Evolutionary conservation across 2,888 invertebrate species (phyloP).

Genomic region (Cephonodes hylas): DNA sequence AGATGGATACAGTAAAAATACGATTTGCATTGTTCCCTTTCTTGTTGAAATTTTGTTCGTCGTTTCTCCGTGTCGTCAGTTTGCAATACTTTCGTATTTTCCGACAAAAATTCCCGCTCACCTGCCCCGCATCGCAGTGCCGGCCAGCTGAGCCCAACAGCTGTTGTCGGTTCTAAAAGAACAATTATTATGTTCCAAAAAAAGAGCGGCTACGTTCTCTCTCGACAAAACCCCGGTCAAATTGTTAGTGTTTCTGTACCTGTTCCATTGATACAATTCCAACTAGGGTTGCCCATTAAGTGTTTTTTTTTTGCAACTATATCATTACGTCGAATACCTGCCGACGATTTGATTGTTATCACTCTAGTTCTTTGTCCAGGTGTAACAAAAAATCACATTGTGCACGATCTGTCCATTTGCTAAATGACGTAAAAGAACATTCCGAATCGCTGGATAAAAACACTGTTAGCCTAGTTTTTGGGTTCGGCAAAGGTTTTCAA

Average conservation of each 20-base stretch:
- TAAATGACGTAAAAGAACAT: constrained; percentile 5
- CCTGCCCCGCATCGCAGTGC: not conserved
- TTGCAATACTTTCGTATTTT: not conserved
- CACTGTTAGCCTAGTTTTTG: not conserved
- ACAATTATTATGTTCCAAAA: not conserved
- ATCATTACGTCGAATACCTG: constrained; percentile 22
- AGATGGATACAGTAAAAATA: not conserved
- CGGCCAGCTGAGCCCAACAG: not conserved
- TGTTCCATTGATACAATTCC: not conserved
- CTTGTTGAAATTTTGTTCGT: not conserved
- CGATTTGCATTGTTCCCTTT: not conserved
- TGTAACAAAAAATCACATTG: constrained; percentile 8
- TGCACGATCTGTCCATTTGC: constrained; percentile 4
- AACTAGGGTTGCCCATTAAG: not conserved
- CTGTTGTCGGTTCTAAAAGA: not conserved
- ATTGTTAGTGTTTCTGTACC: not conserved
- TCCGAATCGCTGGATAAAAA: not conserved
- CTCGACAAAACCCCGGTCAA: not conserved
- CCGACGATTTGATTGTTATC: constrained; percentile 23
- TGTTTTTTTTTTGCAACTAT: constrained; percentile 12
- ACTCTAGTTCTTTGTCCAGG: constrained; percentile 12
- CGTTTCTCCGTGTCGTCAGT: not conserved
- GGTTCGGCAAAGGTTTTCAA: not conserved
- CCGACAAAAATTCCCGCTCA: not conserved
- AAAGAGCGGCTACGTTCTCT: not conserved